Evolutionary conservation across 2,113 vertebrate genomes (phyloP), one percentile per base, ranked within the genome.

Genomic region (Peromyscus polionotus): DNA sequence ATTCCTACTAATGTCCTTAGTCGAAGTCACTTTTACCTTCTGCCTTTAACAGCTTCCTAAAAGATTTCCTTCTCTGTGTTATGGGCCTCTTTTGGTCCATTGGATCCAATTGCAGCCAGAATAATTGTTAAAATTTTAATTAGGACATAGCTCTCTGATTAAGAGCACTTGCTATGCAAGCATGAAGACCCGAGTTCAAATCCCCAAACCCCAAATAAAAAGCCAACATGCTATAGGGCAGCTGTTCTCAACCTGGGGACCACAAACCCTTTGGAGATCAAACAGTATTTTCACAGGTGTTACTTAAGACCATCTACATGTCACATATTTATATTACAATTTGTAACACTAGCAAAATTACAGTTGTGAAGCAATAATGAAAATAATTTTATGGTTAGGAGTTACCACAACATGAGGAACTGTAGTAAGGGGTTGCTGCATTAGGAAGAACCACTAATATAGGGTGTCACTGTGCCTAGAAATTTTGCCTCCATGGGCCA

Each of bases 301-400:
- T 1, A 11, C 5, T 2, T 22, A 7, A 24, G 19, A 57, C 51
- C 9, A 2, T 81, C 5, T 59, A 11, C 11, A 17, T 24, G 10
- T 57, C 51, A 81, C 51, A 24, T 57, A n/a, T 54, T 80, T 57
- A 54, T 2, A 36, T n/a, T 57, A 81, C 33, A 81, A 57, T 81
- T 81, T 42, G 22, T n/a, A n/a, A 24, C 51, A 80, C 51, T 81
- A 36, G 33, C 33, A 81, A 57, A 59, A 80, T 20, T 20, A 1
- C 8, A 54, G 1, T 20, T 80, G 57, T 22, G 5, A 59, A n/a
- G 36, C 13, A 81, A 17, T 9, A 59, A 59, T 33, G 5, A n/a
- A n/a, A 81, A 59, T 54, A 24, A 57, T n/a, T 81, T 81, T n/a
- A 59, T 81, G 79, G 19, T 81, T 59, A 4, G 4, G 6, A 11